Evolutionary conservation across 2,113 vertebrate genomes (phyloP).

Genomic region (Antennarius striatus): DNA sequence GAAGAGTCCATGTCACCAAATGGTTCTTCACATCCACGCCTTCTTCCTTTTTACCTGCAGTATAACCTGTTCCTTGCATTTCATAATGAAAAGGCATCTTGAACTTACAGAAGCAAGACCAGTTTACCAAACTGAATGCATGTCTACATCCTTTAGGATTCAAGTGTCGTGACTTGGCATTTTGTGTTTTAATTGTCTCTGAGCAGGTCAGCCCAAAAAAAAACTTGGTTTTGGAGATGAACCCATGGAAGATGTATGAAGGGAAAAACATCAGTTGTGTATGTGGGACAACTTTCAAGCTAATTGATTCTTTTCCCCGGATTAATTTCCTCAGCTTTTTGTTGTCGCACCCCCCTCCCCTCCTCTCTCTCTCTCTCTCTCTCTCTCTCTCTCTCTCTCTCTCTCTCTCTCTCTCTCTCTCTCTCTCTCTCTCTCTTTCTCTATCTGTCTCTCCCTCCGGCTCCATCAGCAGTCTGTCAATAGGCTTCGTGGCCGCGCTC

Average conservation of each 20-base stretch:
- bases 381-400: constrained; percentile 50
- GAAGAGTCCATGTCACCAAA: no score
- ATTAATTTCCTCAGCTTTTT: constrained; percentile 73
- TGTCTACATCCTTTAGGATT: constrained; percentile 58
- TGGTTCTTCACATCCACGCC: background rate
- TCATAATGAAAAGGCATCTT: no score
- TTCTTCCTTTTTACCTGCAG: background rate
- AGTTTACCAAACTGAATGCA: background rate
- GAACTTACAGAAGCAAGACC: background rate
- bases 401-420: constrained; percentile 35
- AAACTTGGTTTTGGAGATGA: constrained; percentile 21
- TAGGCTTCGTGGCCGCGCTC: constrained; percentile 68
- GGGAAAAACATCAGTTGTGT: constrained; percentile 24
- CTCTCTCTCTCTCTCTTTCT: constrained; percentile 39
- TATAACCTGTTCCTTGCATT: no score
- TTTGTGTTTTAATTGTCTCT: constrained; percentile 73
- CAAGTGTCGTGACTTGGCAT: constrained; percentile 72
- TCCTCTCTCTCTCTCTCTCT: constrained; percentile 36
- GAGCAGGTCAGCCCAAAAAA: constrained; percentile 50
- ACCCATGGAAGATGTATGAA: constrained; percentile 30
- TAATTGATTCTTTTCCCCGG: constrained; percentile 80
- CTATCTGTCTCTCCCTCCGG: constrained; percentile 49
- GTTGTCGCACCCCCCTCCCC: constrained; percentile 8
- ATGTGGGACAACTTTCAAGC: constrained; percentile 71
- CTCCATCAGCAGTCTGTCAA: constrained; percentile 82